Evolutionary conservation across 1,140 invertebrate genomes (phyloP), one percentile per base, ranked within the genome.

Genomic region (Phthorimaea operculella): DNA sequence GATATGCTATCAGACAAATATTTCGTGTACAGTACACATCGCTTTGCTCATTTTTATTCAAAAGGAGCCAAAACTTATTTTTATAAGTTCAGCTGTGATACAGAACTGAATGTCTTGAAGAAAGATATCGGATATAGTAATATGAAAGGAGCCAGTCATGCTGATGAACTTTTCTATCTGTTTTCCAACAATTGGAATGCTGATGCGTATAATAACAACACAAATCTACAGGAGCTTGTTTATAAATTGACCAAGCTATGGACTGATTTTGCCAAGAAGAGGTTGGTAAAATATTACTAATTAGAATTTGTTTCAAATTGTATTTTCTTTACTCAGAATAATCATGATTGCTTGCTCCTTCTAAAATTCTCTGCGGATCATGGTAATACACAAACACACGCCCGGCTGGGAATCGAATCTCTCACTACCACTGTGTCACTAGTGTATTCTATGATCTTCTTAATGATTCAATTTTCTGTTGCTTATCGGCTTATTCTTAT

Each of bases 191-290:
- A 79, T 66, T 60, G 87, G 28, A 80, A 79, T 3, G 63, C 57
- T 21, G 57, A 62, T 16, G 64, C 76, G 8, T 75, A 81, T 34
- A 64, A 75, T 53, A 68, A 70, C 10, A 58, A 69, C 15, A 57
- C 65, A 12, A 76, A 75, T 42, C 34, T 76, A 33, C 72, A 81
- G 54, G 62, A 68, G 12, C 64, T 72, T 54, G 62, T 66, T 33
- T 57, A 55, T 59, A 62, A 55, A 10, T 74, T 92, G 61, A 89
- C 90, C 0, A 83, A 73, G 14, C 55, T 91, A 10, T 93, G 91
- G 90, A 83, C 86, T 0, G 90, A 92, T 73, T 93, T 93, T 65
- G 90, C 91, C 0, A 87, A 84, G 67, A 84, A 78, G 10, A 88
- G 90, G 91, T 92, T 75, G 85, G 79, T 59, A 51, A 28, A 28